phyloP scores from a whole-genome alignment of 2,113 vertebrate genomes.

The Okapia johnstoni region DNA sequence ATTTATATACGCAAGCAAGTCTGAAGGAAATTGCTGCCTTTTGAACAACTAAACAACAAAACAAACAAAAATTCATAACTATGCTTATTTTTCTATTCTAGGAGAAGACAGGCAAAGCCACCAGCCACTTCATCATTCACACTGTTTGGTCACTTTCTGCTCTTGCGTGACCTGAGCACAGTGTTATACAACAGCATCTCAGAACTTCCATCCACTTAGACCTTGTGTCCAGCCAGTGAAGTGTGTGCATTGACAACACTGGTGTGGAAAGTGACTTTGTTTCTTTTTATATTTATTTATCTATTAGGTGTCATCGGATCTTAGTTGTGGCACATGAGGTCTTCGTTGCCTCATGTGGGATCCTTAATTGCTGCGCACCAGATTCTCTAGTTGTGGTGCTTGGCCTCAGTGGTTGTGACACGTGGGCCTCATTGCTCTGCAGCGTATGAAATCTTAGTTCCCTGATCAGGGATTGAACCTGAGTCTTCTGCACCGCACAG shows the following conservation, averaged over 20 bases:
- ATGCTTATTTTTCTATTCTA: not conserved
- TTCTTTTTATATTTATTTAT: not conserved
- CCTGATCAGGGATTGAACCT: not conserved
- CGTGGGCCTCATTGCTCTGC: not conserved
- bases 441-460: not conserved
- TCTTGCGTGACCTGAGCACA: rapidly evolving
- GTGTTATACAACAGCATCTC: rapidly evolving
- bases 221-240: not conserved
- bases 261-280: not conserved
- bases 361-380: not conserved
- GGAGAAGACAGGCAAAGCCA: not conserved
- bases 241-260: rapidly evolving
- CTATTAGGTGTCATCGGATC: not conserved
- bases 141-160: rapidly evolving
- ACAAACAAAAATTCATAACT: not conserved
- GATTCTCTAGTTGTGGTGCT: not conserved
- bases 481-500: not conserved
- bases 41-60: not conserved
- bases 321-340: not conserved
- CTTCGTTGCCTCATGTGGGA: not conserved
- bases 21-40: not conserved
- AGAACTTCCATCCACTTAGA: rapidly evolving
- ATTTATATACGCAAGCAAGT: not conserved
- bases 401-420: not conserved
- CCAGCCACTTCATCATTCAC: rapidly evolving